Evolutionary conservation across 2,797 vertebrate genomes (phyloP), one percentile per base, ranked within the genome.

Genomic region (Peromyscus attwateri): DNA sequence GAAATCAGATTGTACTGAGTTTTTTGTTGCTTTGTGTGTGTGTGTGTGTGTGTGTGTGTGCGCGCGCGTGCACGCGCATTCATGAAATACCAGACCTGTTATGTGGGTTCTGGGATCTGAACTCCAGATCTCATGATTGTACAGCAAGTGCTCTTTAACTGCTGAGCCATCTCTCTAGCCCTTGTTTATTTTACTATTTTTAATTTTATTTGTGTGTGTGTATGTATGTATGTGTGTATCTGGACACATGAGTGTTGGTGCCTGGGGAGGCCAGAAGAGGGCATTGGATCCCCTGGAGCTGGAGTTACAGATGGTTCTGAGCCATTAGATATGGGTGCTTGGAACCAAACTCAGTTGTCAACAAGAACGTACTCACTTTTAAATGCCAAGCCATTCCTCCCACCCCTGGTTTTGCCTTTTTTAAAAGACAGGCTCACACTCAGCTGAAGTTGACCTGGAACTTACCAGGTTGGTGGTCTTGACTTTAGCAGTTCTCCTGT

Each of bases 1-100:
- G 62, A 82, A 94, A 77, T 92, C 29, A 91, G 55, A 68, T 91
- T 5, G 66, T 60, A 3, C 52, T 70, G 64, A 64, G 4, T 16
- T 80, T 93, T 88, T 64, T 71, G 64, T 87, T 84, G 82, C 29
- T 34, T 0, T 62, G 57, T 66, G 60, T 68, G 13, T 43, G 29
- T 46, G n/a, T n/a, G n/a, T n/a, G n/a, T n/a, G n/a, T n/a, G n/a
- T n/a, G n/a, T n/a, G n/a, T n/a, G n/a, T n/a, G n/a, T n/a, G n/a
- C n/a, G n/a, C n/a, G n/a, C n/a, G n/a, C n/a, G 2, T 16, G 17
- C 10, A 4, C 1, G 8, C 1, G 2, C 11, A 37, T 84, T 34
- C 85, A 37, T 55, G 84, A 55, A 49, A 49, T 46, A 40, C 84
- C 46, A 25, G 49, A 8, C 14, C 40, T 87, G 68, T 16, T 71